Base-by-base conservation (phyloP, 1,140 invertebrate species). In the Plectrocnemia conspersa region DNA sequence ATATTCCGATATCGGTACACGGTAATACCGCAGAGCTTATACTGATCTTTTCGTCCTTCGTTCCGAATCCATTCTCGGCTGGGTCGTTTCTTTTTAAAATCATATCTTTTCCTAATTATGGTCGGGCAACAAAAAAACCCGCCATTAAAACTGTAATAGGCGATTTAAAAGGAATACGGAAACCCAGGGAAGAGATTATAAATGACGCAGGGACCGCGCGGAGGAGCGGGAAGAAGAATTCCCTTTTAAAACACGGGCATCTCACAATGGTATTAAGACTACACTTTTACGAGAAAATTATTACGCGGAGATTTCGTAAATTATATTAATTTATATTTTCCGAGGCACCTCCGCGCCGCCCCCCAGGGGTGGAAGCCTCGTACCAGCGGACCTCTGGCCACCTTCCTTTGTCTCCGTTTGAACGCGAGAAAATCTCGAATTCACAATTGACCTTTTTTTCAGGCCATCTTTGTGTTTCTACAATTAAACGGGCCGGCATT, bases 291-390 rank as follows among this genome's bases (percentile, higher is more conserved):
- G 45, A 48, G 44, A 60, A 56, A 60, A 60, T 60, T 60, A 60
- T 60, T 60, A 56, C 58, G 52, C 58, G 50, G 58, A 60, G 54
- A 60, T 60, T 60, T 60, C 55, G 54, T 56, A 60, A 60, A 60
- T 56, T 60, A 56, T 60, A 60, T 60, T 60, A 60, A 60, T 60
- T 60, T 56, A 60, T 60, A 60, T 60, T 56, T 60, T 56, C 47
- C 47, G 27, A 52, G 52, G 29, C 32, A 25, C 33, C 46, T 24
- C 42, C 2, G 25, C 44, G 24, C 44, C 24, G 15, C 5, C 27
- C 6, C n/a, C 27, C 42, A 11, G 9, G 7, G 16, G 16, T 21
- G 36, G 18, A 7, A 6, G 6, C 18, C n/a, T 9, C 11, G 7
- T 45, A 9, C 13, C 21, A 9, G 42, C 40, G 24, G 19, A 10